Conservation (phyloP, 2,113 vertebrate genomes). For the Vimba vimba region DNA sequence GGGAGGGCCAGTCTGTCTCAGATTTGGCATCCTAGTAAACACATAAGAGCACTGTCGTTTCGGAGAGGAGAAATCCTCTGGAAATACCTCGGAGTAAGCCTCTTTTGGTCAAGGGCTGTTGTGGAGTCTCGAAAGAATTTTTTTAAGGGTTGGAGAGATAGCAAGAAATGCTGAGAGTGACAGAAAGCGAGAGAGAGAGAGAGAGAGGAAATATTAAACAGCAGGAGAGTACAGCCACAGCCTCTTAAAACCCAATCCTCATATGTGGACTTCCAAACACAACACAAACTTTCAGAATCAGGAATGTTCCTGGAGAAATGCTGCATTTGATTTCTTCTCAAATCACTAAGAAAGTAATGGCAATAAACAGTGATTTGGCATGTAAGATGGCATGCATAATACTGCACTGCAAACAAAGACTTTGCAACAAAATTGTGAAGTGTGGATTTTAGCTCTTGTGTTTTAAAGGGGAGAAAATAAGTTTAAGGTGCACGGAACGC, state of each 20-base stretch:
- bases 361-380: background rate
- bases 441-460: background rate
- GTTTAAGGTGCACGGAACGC: background rate
- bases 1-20: conserved; percentile 71
- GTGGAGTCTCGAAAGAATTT: conserved; percentile 66
- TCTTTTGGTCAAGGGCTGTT: conserved; percentile 71
- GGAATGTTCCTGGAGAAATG: background rate
- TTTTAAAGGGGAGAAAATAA: conserved; percentile 5
- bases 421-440: background rate
- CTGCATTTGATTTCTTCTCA: background rate
- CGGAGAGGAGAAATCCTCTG: conserved; percentile 75
- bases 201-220: conserved; percentile 33
- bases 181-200: background rate
- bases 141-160: conserved; percentile 64
- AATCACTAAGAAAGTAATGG: background rate
- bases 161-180: conserved; percentile 52
- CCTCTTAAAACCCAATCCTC: conserved; percentile 38
- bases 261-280: conserved; percentile 25
- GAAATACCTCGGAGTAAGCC: conserved; percentile 79
- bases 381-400: background rate
- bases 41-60: conserved; percentile 71
- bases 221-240: conserved; percentile 49
- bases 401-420: background rate
- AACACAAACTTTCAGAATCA: background rate
- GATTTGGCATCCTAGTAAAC: conserved; percentile 73